Evolutionary conservation across 2,797 vertebrate species (phyloP).

Genomic region (Melanogrammus aeglefinus): DNA sequence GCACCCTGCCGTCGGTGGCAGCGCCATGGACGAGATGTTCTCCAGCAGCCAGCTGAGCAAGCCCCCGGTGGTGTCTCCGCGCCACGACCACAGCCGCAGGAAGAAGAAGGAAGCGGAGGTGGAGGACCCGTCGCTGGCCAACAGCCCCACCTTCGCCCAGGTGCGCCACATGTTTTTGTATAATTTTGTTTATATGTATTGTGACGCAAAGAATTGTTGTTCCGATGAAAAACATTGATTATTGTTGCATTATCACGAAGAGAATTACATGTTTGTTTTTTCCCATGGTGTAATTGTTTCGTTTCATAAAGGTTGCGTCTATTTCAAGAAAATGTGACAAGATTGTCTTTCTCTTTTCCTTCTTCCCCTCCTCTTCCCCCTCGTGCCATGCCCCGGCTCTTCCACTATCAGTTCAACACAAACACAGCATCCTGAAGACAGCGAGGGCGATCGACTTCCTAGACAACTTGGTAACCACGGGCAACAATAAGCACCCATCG

Average conservation of each 20-base stretch:
- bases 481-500: neutral
- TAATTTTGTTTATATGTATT: neutral
- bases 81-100: constrained; percentile 32
- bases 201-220: neutral
- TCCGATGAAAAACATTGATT: neutral
- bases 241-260: neutral
- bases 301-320: neutral
- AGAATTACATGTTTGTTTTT: neutral
- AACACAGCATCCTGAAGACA: constrained; percentile 92
- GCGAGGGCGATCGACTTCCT: constrained; percentile 98
- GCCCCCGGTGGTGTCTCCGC: constrained; percentile 32
- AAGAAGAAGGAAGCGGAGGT: constrained; percentile 29
- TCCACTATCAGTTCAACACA: constrained; percentile 79
- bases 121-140: constrained; percentile 46
- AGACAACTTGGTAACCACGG: constrained; percentile 93
- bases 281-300: neutral
- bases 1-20: constrained; percentile 70
- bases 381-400: neutral
- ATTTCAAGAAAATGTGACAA: neutral
- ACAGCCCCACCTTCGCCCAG: constrained; percentile 78
- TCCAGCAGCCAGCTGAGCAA: constrained; percentile 69
- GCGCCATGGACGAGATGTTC: constrained; percentile 73
- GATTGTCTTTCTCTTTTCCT: neutral
- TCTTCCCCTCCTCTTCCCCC: neutral
- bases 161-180: constrained; percentile 54